Percentiles rank a stretch among this genome's conserved stretches.
Evolutionary conservation across 2,113 vertebrate genomes (phyloP).

Genomic region (Madoqua kirkii): DNA sequence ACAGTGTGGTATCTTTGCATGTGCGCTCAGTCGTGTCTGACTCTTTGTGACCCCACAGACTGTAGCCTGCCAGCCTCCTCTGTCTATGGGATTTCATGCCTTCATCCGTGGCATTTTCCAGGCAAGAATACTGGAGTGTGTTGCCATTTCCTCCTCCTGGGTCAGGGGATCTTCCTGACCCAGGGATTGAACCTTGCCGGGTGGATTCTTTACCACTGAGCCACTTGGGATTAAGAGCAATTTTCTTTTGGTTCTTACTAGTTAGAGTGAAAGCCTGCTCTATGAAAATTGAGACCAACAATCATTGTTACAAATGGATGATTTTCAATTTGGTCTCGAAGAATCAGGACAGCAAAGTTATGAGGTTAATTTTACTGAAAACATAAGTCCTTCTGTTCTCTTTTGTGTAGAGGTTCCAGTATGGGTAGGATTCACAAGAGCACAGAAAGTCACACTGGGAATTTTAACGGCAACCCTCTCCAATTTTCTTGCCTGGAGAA

Average conservation of each 20-base stretch:
- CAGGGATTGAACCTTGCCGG: not conserved
- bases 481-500: not conserved
- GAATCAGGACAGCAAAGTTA: not conserved
- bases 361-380: slow-evolving; percentile 24
- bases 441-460: not conserved
- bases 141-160: not conserved
- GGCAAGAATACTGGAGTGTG: not conserved
- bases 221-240: not conserved
- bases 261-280: not conserved
- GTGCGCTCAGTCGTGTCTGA: not conserved
- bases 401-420: not conserved
- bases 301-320: not conserved
- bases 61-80: not conserved
- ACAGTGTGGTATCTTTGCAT: not conserved
- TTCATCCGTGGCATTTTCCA: not conserved
- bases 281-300: slow-evolving; percentile 28
- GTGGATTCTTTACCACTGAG: not conserved
- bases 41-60: not conserved
- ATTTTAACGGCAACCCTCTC: not conserved
- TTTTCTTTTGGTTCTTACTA: slow-evolving; percentile 31
- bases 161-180: not conserved
- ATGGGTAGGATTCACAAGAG: not conserved
- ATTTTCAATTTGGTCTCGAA: not conserved
- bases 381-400: not conserved
- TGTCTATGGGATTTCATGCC: not conserved